These are phyloP conservation scores for Clarias gariepinus DNA, from an alignment of 2,113 vertebrate species.

Conservation along the genomic window DNA sequence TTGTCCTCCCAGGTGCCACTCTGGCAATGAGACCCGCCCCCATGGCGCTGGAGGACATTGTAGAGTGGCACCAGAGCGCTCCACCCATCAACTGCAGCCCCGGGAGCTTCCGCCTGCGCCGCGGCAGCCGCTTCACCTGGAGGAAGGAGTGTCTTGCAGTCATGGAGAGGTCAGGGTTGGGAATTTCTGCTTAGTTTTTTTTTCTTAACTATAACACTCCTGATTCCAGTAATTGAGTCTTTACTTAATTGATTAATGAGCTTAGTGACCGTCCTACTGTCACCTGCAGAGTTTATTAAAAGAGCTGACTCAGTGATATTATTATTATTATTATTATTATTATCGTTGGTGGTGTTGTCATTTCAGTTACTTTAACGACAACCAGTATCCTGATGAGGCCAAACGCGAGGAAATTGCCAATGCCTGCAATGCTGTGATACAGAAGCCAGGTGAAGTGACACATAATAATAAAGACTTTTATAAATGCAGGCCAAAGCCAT, in stretches of 20 bases:
- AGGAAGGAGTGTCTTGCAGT: constrained; percentile 97
- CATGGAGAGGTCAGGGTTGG: constrained; percentile 88
- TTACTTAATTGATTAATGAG: not conserved
- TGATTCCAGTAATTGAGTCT: not conserved
- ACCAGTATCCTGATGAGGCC: constrained; percentile 97
- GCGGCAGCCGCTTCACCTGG: constrained; percentile 98
- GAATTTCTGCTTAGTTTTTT: not conserved
- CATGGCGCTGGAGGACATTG: constrained; percentile 85
- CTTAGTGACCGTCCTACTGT: not conserved
- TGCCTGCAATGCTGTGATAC: constrained; percentile 96
- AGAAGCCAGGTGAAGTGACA: constrained; percentile 86
- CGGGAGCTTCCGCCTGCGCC: constrained; percentile 89
- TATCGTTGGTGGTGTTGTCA: not conserved
- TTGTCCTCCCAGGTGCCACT: constrained; percentile 81
- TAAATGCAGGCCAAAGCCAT: not conserved
- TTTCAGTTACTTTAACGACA: constrained; percentile 94
- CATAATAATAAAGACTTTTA: not conserved
- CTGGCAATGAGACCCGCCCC: constrained; percentile 93
- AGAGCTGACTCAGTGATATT: not conserved
- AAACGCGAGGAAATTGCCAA: constrained; percentile 98
- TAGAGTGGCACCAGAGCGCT: constrained; percentile 93
- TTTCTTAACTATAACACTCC: not conserved
- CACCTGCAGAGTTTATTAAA: not conserved
- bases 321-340: not conserved
- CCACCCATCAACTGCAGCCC: constrained; percentile 86